Evolutionary conservation across 2,888 invertebrate species (phyloP).

Genomic region (Tinea pellionella): DNA sequence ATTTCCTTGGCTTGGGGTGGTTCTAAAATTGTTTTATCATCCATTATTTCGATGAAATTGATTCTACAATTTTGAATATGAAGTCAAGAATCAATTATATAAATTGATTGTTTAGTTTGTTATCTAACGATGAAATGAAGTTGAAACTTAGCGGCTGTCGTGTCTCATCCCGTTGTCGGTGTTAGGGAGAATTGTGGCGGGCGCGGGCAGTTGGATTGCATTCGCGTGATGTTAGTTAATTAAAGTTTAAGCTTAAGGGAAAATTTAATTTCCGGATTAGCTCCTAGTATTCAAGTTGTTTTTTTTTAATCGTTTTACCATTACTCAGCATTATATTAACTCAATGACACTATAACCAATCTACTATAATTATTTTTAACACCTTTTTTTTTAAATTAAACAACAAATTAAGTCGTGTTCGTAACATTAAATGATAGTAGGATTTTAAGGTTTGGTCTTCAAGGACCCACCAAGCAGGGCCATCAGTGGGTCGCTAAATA

Average conservation of each 20-base stretch:
- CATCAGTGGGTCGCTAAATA: too few species aligned
- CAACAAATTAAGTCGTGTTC: background rate
- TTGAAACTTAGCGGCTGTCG: background rate
- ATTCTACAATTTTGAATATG: background rate
- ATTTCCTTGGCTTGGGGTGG: constrained; percentile 7
- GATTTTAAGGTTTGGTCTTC: background rate
- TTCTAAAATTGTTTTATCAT: constrained; percentile 10
- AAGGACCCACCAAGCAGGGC: too few species aligned
- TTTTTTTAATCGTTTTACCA: background rate
- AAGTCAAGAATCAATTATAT: too few species aligned
- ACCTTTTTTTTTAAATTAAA: background rate
- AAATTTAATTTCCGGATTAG: constrained; percentile 57
- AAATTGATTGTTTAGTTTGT: too few species aligned
- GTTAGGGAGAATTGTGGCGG: background rate
- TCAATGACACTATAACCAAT: background rate
- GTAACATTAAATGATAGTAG: background rate
- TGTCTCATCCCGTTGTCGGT: background rate
- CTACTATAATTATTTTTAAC: background rate
- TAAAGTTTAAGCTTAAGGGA: constrained; percentile 57
- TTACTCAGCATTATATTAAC: background rate
- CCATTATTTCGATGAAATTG: constrained; percentile 3
- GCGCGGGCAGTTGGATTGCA: constrained; percentile 22
- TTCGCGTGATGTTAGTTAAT: constrained; percentile 56
- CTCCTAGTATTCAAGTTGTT: constrained; percentile 26
- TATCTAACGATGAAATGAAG: background rate